Evolutionary conservation across 2,797 vertebrate species (phyloP).

Genomic region (Acanthiza pusilla): DNA sequence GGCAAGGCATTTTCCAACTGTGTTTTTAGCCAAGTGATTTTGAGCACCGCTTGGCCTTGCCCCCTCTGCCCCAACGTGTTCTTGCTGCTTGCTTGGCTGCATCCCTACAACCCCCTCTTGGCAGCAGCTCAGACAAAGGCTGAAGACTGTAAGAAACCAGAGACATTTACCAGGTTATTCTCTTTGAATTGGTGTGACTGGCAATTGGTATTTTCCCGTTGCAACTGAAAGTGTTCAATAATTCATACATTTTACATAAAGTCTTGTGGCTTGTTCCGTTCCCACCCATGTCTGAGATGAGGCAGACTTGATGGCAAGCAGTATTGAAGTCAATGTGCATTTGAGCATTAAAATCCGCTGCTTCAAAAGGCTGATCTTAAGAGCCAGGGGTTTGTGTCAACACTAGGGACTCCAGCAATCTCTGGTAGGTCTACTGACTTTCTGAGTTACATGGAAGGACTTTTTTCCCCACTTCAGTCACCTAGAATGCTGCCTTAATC

Average conservation of each 20-base stretch:
- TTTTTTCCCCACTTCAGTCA: neutral
- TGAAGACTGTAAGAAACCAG: neutral
- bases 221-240: slow-evolving; percentile 1
- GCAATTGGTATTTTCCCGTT: neutral
- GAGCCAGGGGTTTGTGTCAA: neutral
- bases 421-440: neutral
- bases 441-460: neutral
- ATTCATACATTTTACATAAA: neutral
- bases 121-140: neutral
- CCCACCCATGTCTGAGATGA: neutral
- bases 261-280: neutral
- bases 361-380: neutral
- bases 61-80: neutral
- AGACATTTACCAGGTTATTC: neutral
- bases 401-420: neutral
- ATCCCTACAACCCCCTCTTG: neutral
- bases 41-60: neutral
- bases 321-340: neutral
- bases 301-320: neutral
- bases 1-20: neutral
- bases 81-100: neutral
- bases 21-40: neutral
- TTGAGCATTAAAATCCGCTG: neutral
- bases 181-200: neutral
- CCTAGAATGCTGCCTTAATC: neutral